Conservation (phyloP, 2,797 vertebrate species). For the Leptatherina wallacei region DNA sequence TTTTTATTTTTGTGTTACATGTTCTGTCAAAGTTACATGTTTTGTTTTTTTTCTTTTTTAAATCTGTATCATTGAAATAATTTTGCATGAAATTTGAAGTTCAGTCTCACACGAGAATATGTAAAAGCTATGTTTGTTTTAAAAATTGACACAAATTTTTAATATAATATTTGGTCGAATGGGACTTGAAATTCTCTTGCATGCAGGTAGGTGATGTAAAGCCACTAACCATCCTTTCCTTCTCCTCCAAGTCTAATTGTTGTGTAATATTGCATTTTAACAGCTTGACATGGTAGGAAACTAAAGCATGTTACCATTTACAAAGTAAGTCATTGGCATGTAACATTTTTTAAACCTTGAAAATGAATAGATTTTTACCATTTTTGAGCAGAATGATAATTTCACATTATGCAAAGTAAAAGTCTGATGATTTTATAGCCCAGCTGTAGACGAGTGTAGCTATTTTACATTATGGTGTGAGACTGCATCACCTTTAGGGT, state of each 20-base stretch:
- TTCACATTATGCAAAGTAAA: not conserved
- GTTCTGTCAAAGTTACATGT: too few species aligned
- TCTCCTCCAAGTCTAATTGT: not conserved
- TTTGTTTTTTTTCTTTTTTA: too few species aligned
- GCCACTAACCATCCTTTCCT: not conserved
- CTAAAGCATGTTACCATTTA: too few species aligned
- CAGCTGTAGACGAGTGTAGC: not conserved
- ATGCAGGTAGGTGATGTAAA: not conserved
- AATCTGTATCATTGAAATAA: too few species aligned
- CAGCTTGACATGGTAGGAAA: not conserved
- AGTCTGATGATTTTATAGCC: not conserved
- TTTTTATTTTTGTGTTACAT: too few species aligned
- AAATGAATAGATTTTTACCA: not conserved
- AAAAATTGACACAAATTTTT: not conserved
- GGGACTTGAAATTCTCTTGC: not conserved
- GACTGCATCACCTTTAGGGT: not conserved
- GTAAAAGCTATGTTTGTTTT: too few species aligned
- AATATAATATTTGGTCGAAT: not conserved
- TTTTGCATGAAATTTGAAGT: too few species aligned
- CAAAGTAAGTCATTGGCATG: not conserved
- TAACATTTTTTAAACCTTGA: not conserved
- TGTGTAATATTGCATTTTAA: not conserved
- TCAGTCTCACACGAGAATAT: too few species aligned
- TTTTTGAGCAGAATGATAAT: not conserved
- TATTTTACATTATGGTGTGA: not conserved